Conservation (phyloP, 2,113 vertebrate genomes). For the Austrofundulus limnaeus region DNA sequence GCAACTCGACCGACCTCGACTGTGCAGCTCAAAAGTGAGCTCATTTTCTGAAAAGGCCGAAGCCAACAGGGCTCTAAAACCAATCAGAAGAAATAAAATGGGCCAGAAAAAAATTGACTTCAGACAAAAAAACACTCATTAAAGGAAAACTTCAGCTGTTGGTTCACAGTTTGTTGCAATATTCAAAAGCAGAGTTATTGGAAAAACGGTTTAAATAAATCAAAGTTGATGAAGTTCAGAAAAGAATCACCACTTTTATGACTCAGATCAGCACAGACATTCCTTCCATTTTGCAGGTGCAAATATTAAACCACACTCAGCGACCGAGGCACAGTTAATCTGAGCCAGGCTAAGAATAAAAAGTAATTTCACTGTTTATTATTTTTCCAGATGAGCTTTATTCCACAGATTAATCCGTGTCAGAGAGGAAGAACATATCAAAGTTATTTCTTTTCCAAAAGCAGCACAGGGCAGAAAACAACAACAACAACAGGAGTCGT, state of each 20-base stretch:
- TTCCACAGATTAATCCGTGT: constrained; percentile 31
- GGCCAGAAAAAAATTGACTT: constrained; percentile 60
- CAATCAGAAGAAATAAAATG: constrained; percentile 36
- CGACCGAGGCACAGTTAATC: constrained; percentile 25
- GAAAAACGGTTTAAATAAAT: constrained; percentile 1
- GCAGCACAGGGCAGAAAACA: constrained; percentile 13
- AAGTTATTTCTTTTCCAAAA: constrained; percentile 49
- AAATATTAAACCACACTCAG: constrained; percentile 33
- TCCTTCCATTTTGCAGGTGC: constrained; percentile 58
- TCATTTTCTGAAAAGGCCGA: constrained; percentile 45
- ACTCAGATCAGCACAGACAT: constrained; percentile 19
- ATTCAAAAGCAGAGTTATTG: constrained; percentile 16
- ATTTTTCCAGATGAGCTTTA: constrained; percentile 33
- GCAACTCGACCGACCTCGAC: constrained; percentile 36
- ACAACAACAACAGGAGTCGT: constrained; percentile 49
- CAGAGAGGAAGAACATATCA: constrained; percentile 26
- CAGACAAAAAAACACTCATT: constrained; percentile 47
- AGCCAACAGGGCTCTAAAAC: constrained; percentile 50
- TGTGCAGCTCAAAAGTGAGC: constrained; percentile 35
- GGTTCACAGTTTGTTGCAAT: constrained; percentile 33
- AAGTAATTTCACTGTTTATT: constrained; percentile 16
- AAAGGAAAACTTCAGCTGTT: constrained; percentile 32
- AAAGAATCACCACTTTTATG: constrained; percentile 27
- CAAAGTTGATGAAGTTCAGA: constrained; percentile 31
- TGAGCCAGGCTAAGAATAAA: constrained; percentile 27